Conservation (phyloP, 2,113 vertebrate genomes). For the Carassius gibelio region DNA sequence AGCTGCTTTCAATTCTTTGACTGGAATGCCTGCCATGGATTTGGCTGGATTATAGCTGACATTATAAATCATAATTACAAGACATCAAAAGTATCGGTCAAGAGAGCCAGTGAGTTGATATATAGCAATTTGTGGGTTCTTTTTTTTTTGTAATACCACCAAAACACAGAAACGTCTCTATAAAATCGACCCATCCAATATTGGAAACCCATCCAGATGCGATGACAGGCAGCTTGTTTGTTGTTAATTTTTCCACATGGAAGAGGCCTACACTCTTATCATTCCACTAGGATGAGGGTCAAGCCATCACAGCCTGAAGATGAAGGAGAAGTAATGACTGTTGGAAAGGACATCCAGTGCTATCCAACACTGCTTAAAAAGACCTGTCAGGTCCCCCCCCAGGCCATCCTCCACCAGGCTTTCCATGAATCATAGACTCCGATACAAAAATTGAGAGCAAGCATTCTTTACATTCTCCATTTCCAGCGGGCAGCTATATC, state of each 20-base stretch:
- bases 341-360: conserved; percentile 32
- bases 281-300: conserved; percentile 18
- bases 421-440: background rate
- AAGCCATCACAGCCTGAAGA: conserved; percentile 25
- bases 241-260: background rate
- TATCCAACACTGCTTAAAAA: conserved; percentile 36
- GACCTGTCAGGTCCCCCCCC: background rate
- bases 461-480: conserved; percentile 6
- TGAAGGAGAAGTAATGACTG: conserved; percentile 14
- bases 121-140: background rate
- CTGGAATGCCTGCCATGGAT: conserved; percentile 16
- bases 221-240: conserved; percentile 16
- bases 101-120: background rate
- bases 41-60: conserved; percentile 28
- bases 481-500: conserved; percentile 1
- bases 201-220: background rate
- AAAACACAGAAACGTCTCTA: background rate
- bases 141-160: background rate
- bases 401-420: conserved; percentile 2
- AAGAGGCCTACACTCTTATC: conserved; percentile 4
- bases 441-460: background rate
- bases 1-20: conserved; percentile 32
- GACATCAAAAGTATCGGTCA: conserved; percentile 32
- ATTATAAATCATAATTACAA: conserved; percentile 45
- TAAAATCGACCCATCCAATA: too few species aligned